Evolutionary conservation across 2,888 invertebrate species (phyloP), one percentile per base, ranked within the genome.

Genomic region (Deilephila porcellus): DNA sequence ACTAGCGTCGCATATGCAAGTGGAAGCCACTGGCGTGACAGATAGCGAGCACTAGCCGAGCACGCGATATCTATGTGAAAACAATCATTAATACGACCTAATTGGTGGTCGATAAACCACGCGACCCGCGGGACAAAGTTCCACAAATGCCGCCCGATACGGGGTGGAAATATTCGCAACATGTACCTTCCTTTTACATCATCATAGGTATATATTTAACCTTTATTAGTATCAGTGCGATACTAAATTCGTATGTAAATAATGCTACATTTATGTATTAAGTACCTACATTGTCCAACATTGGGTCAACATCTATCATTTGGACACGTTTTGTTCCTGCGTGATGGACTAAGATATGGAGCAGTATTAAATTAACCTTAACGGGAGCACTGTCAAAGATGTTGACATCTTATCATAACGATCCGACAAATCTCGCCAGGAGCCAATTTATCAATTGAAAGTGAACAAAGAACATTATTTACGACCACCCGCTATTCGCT

Each of bases 11-110:
- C 34, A 63, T 63, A 67, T 67, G 76, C 75, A 63, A 73, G 76
- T 80, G 78, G 80, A 80, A 83, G 79, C 80, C 73, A 78, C 81
- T 79, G n/a, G 87, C 88, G 89, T 91, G 90, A 91, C 85, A 86
- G 85, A 89, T 89, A 89, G 87, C 81, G 76, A 75, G 74, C 80
- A 85, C 78, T 80, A 81, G 78, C 75, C 78, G 76, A 82, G 78
- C 81, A 82, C 78, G 80, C 77, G 81, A 80, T 85, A 83, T 81
- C 78, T 80, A 86, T 84, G 83, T 79, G 80, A 85, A 86, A 88
- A 87, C 84, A 87, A 85, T 88, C 87, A 90, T 87, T 88, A 87
- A 85, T 85, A 87, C 87, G 88, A 91, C 90, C 91, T 89, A 91
- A 90, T 90, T 91, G 88, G 83, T 85, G 77, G 62, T 62, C 77